Percentiles rank a stretch among this genome's conserved stretches.
Conservation (phyloP, 1,140 invertebrate genomes). For the Onthophagus taurus region DNA sequence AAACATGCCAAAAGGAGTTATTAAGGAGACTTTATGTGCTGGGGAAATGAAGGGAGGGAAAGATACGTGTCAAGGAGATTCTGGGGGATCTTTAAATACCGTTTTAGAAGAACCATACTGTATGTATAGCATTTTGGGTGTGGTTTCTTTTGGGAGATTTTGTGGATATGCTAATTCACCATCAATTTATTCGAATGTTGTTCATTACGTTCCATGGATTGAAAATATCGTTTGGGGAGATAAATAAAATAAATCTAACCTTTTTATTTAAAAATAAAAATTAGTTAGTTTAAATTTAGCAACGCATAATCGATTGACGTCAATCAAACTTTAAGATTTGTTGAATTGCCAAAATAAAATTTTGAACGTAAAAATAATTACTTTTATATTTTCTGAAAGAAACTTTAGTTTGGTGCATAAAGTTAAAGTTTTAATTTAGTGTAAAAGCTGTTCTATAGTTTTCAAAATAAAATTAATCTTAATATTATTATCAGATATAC, state of each 20-base stretch:
- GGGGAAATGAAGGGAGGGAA: slow-evolving; percentile 54
- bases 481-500: no score
- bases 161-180: slow-evolving; percentile 45
- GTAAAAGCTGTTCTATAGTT: no score
- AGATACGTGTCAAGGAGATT: slow-evolving; percentile 65
- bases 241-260: neutral
- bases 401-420: no score
- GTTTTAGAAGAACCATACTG: slow-evolving; percentile 38
- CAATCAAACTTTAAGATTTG: no score
- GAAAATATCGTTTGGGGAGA: slow-evolving; percentile 41
- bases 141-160: slow-evolving; percentile 49
- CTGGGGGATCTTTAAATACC: slow-evolving; percentile 66
- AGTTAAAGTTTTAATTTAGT: no score
- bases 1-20: slow-evolving; percentile 32
- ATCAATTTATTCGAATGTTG: slow-evolving; percentile 52
- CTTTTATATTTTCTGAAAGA: no score
- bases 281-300: no score
- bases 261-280: no score
- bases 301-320: no score
- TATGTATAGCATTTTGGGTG: slow-evolving; percentile 57
- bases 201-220: slow-evolving; percentile 51
- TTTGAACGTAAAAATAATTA: no score
- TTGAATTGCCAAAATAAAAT: no score
- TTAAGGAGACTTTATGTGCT: slow-evolving; percentile 59
- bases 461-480: no score